Conservation (phyloP, 1,140 invertebrate genomes). For the Capitella teleta region DNA sequence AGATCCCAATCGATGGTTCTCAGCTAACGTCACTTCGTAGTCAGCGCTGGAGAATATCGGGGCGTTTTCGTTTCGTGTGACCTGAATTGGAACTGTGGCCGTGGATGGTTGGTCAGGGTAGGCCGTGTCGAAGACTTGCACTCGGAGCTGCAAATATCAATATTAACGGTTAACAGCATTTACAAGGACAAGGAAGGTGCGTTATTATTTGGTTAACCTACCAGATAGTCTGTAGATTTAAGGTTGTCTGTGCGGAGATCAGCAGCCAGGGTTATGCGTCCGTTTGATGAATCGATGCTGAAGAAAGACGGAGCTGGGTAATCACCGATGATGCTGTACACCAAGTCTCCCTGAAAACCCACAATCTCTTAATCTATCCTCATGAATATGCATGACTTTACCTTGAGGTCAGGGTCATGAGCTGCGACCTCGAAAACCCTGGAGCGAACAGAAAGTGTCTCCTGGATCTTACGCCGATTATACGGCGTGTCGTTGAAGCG, state of each 20-base stretch:
- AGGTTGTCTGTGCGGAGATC: conserved; percentile 8
- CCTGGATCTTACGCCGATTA: conserved; percentile 1
- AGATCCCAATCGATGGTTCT: conserved; percentile 2
- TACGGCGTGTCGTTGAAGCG: conserved; percentile 7
- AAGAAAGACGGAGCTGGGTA: conserved; percentile 22
- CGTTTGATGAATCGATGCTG: conserved; percentile 11
- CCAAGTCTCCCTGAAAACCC: conserved; percentile 14
- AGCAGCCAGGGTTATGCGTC: background rate
- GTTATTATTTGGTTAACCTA: too few relatives aligned
- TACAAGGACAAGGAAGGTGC: too few relatives aligned
- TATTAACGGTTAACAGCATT: too few relatives aligned
- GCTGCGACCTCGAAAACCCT: conserved; percentile 1
- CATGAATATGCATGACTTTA: background rate
- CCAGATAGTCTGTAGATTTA: conserved; percentile 8
- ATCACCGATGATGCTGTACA: conserved; percentile 17
- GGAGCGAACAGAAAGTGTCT: background rate
- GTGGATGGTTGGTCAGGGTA: conserved; percentile 7
- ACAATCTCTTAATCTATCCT: background rate
- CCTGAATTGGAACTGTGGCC: conserved; percentile 10
- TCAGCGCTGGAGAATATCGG: conserved; percentile 5
- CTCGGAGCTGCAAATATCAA: conserved; percentile 6
- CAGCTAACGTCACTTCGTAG: background rate
- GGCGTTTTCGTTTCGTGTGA: conserved; percentile 10
- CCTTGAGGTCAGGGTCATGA: conserved; percentile 9
- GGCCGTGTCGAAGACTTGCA: conserved; percentile 22